Evolutionary conservation across 2,113 vertebrate species (phyloP).

Genomic region (Clarias macrocephalus): DNA sequence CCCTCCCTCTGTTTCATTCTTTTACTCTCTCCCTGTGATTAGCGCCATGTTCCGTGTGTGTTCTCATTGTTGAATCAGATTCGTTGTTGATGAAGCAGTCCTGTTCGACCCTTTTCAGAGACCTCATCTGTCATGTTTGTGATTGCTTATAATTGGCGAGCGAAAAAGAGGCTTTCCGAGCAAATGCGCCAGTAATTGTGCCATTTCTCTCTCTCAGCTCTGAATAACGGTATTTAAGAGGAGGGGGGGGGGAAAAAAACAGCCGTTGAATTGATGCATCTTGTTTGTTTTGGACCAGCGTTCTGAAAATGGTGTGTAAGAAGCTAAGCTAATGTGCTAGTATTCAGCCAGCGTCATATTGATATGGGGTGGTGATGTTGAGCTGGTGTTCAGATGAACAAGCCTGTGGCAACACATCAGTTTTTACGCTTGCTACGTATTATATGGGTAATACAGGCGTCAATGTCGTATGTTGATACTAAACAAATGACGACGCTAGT

Average conservation of each 20-base stretch:
- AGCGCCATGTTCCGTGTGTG: slow-evolving; percentile 31
- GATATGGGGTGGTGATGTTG: background rate
- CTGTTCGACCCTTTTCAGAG: slow-evolving; percentile 26
- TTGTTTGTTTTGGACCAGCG: slow-evolving; percentile 57
- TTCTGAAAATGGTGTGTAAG: background rate
- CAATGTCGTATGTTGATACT: background rate
- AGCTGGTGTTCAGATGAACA: background rate
- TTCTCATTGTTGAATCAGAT: slow-evolving; percentile 40
- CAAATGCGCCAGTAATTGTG: slow-evolving; percentile 64
- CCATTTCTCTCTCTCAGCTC: slow-evolving; percentile 54
- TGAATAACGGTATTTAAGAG: slow-evolving; percentile 54
- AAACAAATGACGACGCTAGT: background rate
- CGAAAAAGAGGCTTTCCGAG: slow-evolving; percentile 48
- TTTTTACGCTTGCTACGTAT: background rate
- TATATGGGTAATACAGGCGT: too few relatives aligned
- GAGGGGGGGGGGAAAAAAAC: slow-evolving; percentile 52
- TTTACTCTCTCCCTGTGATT: slow-evolving; percentile 44
- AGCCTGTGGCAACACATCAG: background rate
- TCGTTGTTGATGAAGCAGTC: slow-evolving; percentile 41
- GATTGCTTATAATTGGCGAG: slow-evolving; percentile 62
- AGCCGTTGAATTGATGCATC: slow-evolving; percentile 59
- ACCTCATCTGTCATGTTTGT: slow-evolving; percentile 45
- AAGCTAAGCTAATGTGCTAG: background rate
- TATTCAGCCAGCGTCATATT: background rate
- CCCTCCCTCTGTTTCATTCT: slow-evolving; percentile 43